A percentile compares a stretch with the other conserved stretches of the same genome.
Conservation (phyloP, 2,797 vertebrate species). For the Coregonus sp. region DNA sequence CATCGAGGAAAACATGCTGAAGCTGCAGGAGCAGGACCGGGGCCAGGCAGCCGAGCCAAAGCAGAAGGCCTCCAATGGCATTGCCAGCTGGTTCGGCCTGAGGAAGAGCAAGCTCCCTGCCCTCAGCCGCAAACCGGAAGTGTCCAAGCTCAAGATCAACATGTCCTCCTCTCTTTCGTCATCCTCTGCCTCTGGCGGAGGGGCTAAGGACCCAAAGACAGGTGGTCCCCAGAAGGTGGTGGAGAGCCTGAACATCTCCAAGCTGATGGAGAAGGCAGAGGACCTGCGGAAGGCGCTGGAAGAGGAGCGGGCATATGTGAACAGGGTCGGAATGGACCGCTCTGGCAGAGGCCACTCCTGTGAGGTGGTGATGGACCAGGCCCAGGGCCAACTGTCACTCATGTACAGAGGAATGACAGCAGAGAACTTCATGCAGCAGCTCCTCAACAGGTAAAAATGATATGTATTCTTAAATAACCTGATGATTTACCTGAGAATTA, state of each 20-base stretch:
- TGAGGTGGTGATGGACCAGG: constrained; percentile 64
- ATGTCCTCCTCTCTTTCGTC: constrained; percentile 47
- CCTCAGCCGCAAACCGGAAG: constrained; percentile 77
- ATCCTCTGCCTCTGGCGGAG: background rate
- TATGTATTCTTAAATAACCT: background rate
- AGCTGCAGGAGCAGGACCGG: constrained; percentile 81
- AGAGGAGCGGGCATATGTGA: constrained; percentile 81
- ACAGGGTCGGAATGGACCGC: constrained; percentile 54
- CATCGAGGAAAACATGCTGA: constrained; percentile 84
- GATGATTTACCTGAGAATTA: background rate
- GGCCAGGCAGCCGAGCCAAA: constrained; percentile 69
- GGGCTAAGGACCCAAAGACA: constrained; percentile 71
- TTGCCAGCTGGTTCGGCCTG: constrained; percentile 85
- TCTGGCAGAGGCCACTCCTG: constrained; percentile 41
- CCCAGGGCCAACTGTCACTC: constrained; percentile 72
- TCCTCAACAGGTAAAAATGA: constrained; percentile 78
- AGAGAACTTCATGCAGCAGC: constrained; percentile 87
- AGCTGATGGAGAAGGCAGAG: constrained; percentile 86
- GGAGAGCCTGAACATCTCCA: constrained; percentile 86
- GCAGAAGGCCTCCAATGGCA: constrained; percentile 77
- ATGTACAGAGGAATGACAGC: constrained; percentile 81
- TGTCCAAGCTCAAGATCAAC: constrained; percentile 65
- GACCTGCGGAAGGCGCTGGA: constrained; percentile 83
- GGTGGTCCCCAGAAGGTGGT: constrained; percentile 73
- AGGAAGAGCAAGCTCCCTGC: constrained; percentile 85